Percentiles rank a stretch among this genome's conserved stretches.
Conservation (phyloP, 2,797 vertebrate species). For the Spatula clypeata region DNA sequence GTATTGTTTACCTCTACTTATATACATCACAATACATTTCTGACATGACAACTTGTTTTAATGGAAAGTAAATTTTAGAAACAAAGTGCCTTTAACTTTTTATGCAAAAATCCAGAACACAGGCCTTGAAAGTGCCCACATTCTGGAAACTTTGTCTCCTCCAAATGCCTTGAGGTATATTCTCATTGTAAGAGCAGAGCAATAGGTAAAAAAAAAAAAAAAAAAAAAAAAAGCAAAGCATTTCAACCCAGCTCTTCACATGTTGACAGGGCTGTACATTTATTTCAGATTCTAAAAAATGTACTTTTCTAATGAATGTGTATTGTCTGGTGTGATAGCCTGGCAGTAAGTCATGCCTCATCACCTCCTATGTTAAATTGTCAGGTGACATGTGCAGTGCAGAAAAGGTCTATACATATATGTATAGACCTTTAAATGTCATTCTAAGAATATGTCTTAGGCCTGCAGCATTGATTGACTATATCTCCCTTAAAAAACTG, state of each 20-base stretch:
- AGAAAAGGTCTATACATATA: neutral
- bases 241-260: neutral
- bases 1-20: neutral
- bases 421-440: neutral
- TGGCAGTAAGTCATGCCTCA: neutral
- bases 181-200: neutral
- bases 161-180: neutral
- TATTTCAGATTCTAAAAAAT: neutral
- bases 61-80: constrained; percentile 1
- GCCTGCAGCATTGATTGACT: neutral
- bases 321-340: neutral
- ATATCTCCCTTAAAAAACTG: neutral
- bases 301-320: neutral
- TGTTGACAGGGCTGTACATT: neutral
- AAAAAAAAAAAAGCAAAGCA: neutral
- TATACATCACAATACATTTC: neutral
- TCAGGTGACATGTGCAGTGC: neutral
- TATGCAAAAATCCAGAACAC: neutral
- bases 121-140: neutral
- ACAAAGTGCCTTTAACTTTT: neutral
- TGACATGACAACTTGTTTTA: neutral
- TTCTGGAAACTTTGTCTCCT: neutral
- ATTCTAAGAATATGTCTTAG: neutral
- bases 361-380: constrained; percentile 16
- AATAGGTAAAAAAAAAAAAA: neutral